phyloP scores from a whole-genome alignment of 2,888 invertebrate species.

The Tupiocoris notatus region DNA sequence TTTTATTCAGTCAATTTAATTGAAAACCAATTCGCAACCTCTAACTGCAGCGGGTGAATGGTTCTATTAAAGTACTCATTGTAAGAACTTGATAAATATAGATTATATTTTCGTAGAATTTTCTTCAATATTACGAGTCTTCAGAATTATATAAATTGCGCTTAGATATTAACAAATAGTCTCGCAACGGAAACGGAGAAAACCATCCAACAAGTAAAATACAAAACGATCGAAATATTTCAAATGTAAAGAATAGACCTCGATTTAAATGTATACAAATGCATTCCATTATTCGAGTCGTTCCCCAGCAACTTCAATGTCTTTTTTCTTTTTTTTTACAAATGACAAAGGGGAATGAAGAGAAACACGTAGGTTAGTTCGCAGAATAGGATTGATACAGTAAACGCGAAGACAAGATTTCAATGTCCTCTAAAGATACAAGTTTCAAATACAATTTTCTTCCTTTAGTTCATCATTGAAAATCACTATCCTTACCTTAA shows the following conservation, averaged over 20 bases:
- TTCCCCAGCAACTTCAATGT: not conserved
- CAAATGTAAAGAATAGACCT: conserved; percentile 9
- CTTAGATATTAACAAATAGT: conserved; percentile 10
- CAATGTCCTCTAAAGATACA: not conserved
- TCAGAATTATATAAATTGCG: conserved; percentile 34
- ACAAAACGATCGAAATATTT: conserved; percentile 15
- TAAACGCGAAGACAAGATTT: conserved; percentile 9
- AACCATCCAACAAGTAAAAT: conserved; percentile 21
- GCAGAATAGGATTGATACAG: conserved; percentile 5
- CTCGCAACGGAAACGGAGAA: conserved; percentile 12
- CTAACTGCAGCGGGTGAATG: too few relatives aligned
- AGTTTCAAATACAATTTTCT: conserved; percentile 1
- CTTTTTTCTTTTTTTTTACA: not conserved
- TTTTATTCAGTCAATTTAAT: too few relatives aligned
- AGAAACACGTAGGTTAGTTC: not conserved
- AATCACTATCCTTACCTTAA: conserved; percentile 37
- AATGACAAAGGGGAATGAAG: conserved; percentile 9
- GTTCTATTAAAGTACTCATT: conserved; percentile 3
- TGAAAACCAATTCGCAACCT: too few relatives aligned
- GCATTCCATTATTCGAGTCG: conserved; percentile 5
- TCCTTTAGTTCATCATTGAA: conserved; percentile 11
- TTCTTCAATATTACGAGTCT: conserved; percentile 27
- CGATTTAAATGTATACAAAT: conserved; percentile 17
- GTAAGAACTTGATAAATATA: conserved; percentile 37
- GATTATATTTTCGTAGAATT: conserved; percentile 22